Base-by-base conservation (phyloP, 2,888 invertebrate species). In the Eulithis prunata region DNA sequence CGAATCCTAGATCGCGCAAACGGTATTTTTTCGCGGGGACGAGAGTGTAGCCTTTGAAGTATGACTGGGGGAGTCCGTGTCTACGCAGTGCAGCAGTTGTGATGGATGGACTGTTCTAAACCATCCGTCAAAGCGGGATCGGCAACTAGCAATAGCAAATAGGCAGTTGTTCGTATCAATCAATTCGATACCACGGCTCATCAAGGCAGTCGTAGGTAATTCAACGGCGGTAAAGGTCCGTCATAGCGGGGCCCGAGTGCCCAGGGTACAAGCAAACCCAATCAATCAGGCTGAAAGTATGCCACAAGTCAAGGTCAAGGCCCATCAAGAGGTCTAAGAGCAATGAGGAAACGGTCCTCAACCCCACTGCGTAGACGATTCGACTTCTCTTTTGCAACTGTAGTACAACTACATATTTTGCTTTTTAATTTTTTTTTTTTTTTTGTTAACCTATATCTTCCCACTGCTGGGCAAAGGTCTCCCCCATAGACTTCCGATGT, bases 61-160 rank as follows among this genome's bases (percentile, higher is more conserved):
- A n/a, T n/a, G n/a, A 3, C 5, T 0, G 52, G 55, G 66, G 66
- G 58, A 58, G 66, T 66, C 66, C 66, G 58, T 62, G 66, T 62
- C 66, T 66, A 58, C 62, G 55, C 62, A 66, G 62, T 62, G 43
- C 45, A 55, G 51, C 66, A 66, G 66, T 38, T 36, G 54, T 62
- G 62, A 62, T 14, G 49, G 66, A 62, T 51, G 66, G 41, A 51
- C 66, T 66, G 66, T 66, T n/a, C 38, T 21, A 61, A 58, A 6
- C 43, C 66, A 54, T 62, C 57, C 8, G n/a, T 64, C 36, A 45
- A 41, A 4, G 8, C 3, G 43, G 64, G 58, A 11, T 63, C 52
- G 46, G 57, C 57, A 57, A 53, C 32, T 45, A 32, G 57, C 52
- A n/a, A 4, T n/a, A 38, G 28, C 43, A 7, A 21, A 53, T 8